These are phyloP conservation scores for Lytechinus pictus DNA, from an alignment of 35 echinoderm and acorn worm species.

Conservation along the genomic window DNA sequence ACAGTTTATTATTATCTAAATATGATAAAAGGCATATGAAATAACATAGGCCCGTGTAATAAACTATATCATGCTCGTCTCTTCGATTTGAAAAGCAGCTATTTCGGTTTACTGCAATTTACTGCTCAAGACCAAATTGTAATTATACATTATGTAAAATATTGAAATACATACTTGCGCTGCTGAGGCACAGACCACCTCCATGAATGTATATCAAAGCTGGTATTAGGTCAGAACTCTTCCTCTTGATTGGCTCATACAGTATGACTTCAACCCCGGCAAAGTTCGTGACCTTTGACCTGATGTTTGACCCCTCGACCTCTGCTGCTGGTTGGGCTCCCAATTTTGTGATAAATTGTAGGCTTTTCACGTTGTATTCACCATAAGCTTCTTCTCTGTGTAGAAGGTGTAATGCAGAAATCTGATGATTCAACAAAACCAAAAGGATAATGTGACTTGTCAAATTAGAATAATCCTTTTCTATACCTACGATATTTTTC, in stretches of 20 bases:
- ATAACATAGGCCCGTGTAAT: too few species aligned
- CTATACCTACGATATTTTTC: too few species aligned
- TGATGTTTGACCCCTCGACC: slow-evolving; percentile 28
- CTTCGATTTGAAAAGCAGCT: too few species aligned
- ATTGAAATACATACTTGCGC: slow-evolving; percentile 52
- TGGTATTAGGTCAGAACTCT: slow-evolving; percentile 35
- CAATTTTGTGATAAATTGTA: background rate
- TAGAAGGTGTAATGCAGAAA: background rate
- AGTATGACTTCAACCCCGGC: slow-evolving; percentile 59
- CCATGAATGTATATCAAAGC: slow-evolving; percentile 79
- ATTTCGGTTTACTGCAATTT: too few species aligned
- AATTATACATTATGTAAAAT: too few species aligned
- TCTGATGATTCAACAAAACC: background rate
- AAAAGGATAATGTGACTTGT: background rate
- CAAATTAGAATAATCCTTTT: too few species aligned
- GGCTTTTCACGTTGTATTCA: background rate
- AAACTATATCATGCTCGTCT: too few species aligned
- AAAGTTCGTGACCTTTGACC: slow-evolving; percentile 47
- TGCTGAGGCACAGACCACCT: slow-evolving; percentile 66
- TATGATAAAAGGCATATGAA: too few species aligned
- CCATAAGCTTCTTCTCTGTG: slow-evolving; percentile 2
- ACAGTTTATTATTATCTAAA: too few species aligned
- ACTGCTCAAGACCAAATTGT: too few species aligned
- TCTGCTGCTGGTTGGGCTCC: background rate
- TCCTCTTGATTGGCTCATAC: slow-evolving; percentile 73